A percentile compares a stretch with the other conserved stretches of the same genome.
These are phyloP conservation scores for Scomber scombrus DNA, from an alignment of 2,113 vertebrate genomes.

Conservation along the genomic window DNA sequence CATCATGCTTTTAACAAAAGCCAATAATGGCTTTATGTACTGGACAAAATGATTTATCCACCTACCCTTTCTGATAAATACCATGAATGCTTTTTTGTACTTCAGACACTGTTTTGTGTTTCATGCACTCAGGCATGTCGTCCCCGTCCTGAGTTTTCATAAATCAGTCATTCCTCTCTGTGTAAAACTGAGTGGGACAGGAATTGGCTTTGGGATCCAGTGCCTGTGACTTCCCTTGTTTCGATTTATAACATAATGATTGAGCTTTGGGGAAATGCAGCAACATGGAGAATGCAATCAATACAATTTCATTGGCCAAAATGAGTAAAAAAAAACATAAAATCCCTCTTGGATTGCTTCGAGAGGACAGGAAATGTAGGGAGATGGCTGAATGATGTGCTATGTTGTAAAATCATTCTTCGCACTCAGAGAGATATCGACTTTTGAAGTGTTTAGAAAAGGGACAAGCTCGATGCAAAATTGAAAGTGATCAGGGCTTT, in stretches of 20 bases:
- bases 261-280: slow-evolving; percentile 49
- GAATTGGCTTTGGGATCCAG: slow-evolving; percentile 65
- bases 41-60: neutral
- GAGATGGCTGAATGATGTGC: neutral
- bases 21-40: too few species aligned
- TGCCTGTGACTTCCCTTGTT: slow-evolving; percentile 47
- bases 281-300: slow-evolving; percentile 51
- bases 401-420: slow-evolving; percentile 29
- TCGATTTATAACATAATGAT: slow-evolving; percentile 63
- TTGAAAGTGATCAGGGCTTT: slow-evolving; percentile 4
- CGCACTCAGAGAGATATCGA: slow-evolving; percentile 11
- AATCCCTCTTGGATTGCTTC: slow-evolving; percentile 20
- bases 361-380: slow-evolving; percentile 30
- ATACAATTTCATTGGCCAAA: slow-evolving; percentile 60
- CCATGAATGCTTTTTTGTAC: neutral
- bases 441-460: slow-evolving; percentile 20
- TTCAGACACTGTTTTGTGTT: slow-evolving; percentile 5
- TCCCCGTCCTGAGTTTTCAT: slow-evolving; percentile 24
- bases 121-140: slow-evolving; percentile 21
- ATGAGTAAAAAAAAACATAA: slow-evolving; percentile 48
- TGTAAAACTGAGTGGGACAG: slow-evolving; percentile 7
- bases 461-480: neutral
- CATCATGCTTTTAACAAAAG: too few species aligned
- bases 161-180: slow-evolving; percentile 26
- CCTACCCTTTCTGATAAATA: slow-evolving; percentile 1